Conservation (phyloP, 2,797 vertebrate species). For the Arremon aurantiirostris region DNA sequence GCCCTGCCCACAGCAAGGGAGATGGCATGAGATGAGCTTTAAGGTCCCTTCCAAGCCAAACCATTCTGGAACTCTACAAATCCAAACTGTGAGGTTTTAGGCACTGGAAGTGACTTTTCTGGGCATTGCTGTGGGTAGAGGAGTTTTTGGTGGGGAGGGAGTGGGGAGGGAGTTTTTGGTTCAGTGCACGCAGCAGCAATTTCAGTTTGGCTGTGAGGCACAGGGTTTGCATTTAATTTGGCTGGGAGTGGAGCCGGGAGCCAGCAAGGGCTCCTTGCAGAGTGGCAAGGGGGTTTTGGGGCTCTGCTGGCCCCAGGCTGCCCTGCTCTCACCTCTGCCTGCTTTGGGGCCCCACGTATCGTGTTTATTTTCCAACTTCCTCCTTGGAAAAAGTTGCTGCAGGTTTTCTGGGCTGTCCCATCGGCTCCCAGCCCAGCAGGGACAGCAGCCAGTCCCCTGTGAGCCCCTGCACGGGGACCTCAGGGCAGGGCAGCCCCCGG, state of each 20-base stretch:
- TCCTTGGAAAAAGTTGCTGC: background rate
- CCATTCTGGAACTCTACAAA: rapidly evolving
- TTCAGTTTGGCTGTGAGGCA: background rate
- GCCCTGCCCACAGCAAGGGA: background rate
- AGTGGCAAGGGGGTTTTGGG: background rate
- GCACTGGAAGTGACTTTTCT: background rate
- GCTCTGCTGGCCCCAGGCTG: too few species aligned
- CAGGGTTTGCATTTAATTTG: background rate
- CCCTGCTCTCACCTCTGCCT: rapidly evolving
- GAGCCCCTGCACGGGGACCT: rapidly evolving
- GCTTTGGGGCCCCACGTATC: rapidly evolving
- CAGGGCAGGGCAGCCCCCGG: rapidly evolving
- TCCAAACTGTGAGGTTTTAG: rapidly evolving
- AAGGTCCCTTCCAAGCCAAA: background rate
- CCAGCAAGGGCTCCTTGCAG: background rate
- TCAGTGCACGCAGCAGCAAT: rapidly evolving
- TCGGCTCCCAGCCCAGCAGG: rapidly evolving
- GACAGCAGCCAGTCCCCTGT: background rate
- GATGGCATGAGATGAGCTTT: background rate
- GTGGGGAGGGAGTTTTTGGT: background rate
- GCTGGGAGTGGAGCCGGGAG: background rate
- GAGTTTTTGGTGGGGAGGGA: background rate
- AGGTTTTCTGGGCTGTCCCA: background rate
- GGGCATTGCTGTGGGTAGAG: background rate
- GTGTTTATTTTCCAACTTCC: background rate